Base-by-base conservation (phyloP, 2,113 vertebrate genomes). In the Pterophyllum scalare region DNA sequence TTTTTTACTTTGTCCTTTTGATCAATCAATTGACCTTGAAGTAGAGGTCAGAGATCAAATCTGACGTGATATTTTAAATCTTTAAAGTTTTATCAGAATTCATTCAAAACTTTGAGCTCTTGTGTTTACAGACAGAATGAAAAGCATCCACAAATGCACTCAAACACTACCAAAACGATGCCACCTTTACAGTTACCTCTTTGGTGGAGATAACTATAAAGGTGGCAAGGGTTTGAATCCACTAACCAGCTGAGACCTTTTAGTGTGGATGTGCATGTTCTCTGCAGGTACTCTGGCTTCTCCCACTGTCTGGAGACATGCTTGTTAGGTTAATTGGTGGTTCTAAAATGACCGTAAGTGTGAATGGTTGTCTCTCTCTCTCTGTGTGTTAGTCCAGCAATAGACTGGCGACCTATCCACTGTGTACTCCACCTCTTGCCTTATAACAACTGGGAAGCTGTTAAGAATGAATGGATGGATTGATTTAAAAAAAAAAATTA, bases 381-480 rank as follows among this genome's bases (percentile, higher is more conserved):
- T 54, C 24, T 33, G 1, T 33, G 26, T 72, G 17, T n/a, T 52
- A 54, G 26, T 26, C 19, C 26, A 33, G 67, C 19, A 7, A 72
- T 12, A 54, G 17, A 54, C 67, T 54, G 4, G 31, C 4, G 0
- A 72, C 26, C 46, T 54, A 19, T 49, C 46, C 19, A 54, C 1
- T 31, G 6, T 54, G 67, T 54, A 72, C 46, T 46, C 46, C 26
- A 31, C 46, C 26, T 54, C 19, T 54, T 54, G 11, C 46, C 26
- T 24, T 33, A 49, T 72, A 2, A 72, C 67, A 72, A 26, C 19
- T 54, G 46, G 52, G 46, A 72, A 54, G 26, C 67, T 54, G 11
- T 72, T 52, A 54, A 72, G 67, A n/a, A 72, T 54, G 31, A 19
- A 72, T 33, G 67, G 67, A 72, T 72, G 67, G 26, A 33, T 54